Evolutionary conservation across 2,888 invertebrate genomes (phyloP).

Genomic region (Pseudococcus jackbeardsleyi): DNA sequence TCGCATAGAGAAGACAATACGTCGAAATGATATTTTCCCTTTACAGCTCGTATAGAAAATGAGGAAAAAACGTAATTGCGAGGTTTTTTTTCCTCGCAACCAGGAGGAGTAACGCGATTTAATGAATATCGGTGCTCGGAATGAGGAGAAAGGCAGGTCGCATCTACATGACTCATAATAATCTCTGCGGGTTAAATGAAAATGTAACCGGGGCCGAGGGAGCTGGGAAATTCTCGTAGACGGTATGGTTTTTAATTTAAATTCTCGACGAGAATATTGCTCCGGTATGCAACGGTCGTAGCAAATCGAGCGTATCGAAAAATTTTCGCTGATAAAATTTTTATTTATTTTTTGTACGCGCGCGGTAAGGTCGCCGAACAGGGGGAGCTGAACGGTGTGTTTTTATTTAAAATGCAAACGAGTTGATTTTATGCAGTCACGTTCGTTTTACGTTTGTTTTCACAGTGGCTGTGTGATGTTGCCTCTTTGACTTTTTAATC

Average conservation of each 20-base stretch:
- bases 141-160: background rate
- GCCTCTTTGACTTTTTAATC: slow-evolving; percentile 44
- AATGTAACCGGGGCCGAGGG: background rate
- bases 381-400: background rate
- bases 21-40: background rate
- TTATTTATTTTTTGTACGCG: slow-evolving; percentile 27
- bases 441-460: slow-evolving; percentile 41
- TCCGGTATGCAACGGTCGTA: slow-evolving; percentile 15
- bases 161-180: slow-evolving; percentile 17
- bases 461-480: slow-evolving; percentile 12
- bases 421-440: slow-evolving; percentile 52
- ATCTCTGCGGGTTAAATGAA: slow-evolving; percentile 14
- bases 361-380: background rate
- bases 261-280: slow-evolving; percentile 25
- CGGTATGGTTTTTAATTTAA: slow-evolving; percentile 43
- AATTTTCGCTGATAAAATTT: slow-evolving; percentile 37
- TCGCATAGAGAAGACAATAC: background rate
- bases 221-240: background rate
- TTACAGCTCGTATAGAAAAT: background rate
- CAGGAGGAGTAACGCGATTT: background rate
- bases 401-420: slow-evolving; percentile 50
- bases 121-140: background rate
- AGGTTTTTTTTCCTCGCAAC: background rate
- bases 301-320: slow-evolving; percentile 54
- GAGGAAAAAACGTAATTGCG: background rate